Base-by-base conservation (phyloP, 2,888 invertebrate genomes). In the Argyresthia goedartella region DNA sequence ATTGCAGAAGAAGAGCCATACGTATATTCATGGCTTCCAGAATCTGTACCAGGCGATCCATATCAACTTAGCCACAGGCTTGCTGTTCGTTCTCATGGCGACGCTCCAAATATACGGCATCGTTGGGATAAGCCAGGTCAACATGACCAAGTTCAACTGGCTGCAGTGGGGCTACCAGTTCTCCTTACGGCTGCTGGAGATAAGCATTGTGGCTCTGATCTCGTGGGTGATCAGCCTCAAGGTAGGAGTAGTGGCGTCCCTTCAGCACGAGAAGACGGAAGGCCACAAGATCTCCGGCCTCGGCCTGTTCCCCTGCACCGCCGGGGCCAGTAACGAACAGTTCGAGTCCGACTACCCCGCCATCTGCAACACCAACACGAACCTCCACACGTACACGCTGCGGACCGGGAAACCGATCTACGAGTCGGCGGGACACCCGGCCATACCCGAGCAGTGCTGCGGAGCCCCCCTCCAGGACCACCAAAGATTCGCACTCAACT, bases 121-220 rank as follows among this genome's bases (percentile, higher is more conserved):
- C 50, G 76, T 87, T 52, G 82, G 82, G 7, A 84, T 87, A 50
- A 84, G 81, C 57, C 85, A 85, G 62, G 88, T 88, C 15, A 87
- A 81, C 53, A 89, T 89, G 79, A 88, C 89, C 1, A 91, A 92
- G 62, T 91, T 92, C 62, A 92, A 92, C 56, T 97, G 97, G 97
- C 88, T 96, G 4, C 93, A 96, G 87, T 97, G 96, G 95, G 93
- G 94, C 15, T 96, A 95, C 81, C 95, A 97, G 69, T 92, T 95
- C 66, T 93, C 93, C 0, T 89, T 96, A 51, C 89, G 97, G 33
- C 87, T 96, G 7, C 89, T 96, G 51, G 97, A 97, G 78, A 91
- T 97, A 47, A 91, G 93, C n/a, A 93, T 97, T 65, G 94, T 96
- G 61, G 92, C 93, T 4, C 87, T 95, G 52, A 88, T 96, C 61